Conservation (phyloP, 2,888 invertebrate species). For the Scaptomyza reducta region DNA sequence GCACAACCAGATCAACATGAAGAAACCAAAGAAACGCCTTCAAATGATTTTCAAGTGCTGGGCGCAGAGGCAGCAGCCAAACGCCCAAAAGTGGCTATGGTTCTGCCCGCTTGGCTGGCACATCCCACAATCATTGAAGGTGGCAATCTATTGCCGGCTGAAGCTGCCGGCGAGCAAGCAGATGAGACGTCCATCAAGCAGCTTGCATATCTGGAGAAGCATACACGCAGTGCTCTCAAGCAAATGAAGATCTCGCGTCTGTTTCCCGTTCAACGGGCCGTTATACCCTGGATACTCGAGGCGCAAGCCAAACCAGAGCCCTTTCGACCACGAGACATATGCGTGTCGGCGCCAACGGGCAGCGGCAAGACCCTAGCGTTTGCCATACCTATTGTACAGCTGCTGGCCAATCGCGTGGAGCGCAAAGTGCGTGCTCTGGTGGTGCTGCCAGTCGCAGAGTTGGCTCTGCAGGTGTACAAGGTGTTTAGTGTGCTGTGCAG, state of each 20-base stretch:
- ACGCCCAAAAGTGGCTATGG: conserved; percentile 88
- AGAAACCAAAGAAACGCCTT: conserved; percentile 6
- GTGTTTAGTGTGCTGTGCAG: conserved; percentile 90
- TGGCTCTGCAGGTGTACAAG: conserved; percentile 94
- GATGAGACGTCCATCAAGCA: conserved; percentile 80
- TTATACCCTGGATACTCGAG: conserved; percentile 91
- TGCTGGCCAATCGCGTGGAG: conserved; percentile 86
- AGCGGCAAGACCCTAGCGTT: conserved; percentile 98
- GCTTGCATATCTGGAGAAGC: conserved; percentile 86
- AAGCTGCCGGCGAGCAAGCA: conserved; percentile 86
- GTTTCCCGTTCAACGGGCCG: conserved; percentile 93
- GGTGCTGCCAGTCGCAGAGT: conserved; percentile 96
- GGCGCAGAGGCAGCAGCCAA: conserved; percentile 87
- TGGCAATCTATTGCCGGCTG: conserved; percentile 82
- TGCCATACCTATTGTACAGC: conserved; percentile 95
- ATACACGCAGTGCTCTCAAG: conserved; percentile 87
- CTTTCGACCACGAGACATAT: conserved; percentile 93
- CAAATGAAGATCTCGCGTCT: conserved; percentile 90
- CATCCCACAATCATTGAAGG: conserved; percentile 91
- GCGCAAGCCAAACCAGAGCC: conserved; percentile 86
- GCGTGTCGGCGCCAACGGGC: conserved; percentile 98
- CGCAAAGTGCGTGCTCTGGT: conserved; percentile 92
- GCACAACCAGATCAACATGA: conserved; percentile 6
- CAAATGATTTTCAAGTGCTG: conserved; percentile 85
- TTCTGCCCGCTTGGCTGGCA: conserved; percentile 94